Evolutionary conservation across 1,140 invertebrate genomes (phyloP), one percentile per base, ranked within the genome.

Genomic region (Agrilus planipennis): DNA sequence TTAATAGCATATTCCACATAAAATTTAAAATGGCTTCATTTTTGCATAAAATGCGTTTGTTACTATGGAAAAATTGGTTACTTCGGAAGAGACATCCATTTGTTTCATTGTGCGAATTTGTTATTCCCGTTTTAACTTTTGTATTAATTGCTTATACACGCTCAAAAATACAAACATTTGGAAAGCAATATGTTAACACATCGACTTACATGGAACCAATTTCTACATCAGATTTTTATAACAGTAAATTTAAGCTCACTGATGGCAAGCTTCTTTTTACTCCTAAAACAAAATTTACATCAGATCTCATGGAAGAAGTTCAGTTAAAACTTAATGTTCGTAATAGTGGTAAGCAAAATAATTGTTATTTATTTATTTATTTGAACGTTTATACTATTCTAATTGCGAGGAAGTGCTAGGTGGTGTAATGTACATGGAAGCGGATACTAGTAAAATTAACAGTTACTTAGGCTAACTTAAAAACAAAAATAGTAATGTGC

Each of bases 41-140:
- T 4, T 38, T 5, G 6, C 19, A 6, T 3, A 15, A 25, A 15
- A n/a, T 38, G 4, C 11, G 18, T 17, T 21, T 38, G 10, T 47
- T 65, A 10, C 21, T 66, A 19, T 67, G 64, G 64, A 68, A 68
- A 44, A 66, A 65, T 44, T 47, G 53, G 7, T 29, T 61, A 12
- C 58, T 68, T 5, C 42, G 65, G 22, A 55, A 50, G 42, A 42
- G 60, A 14, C 65, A 68, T 45, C 65, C 55, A 53, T 32, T 67
- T 21, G 47, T 67, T 21, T 63, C 63, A 18, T 19, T 61, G 17
- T 58, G 58, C 7, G 65, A 67, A 49, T 47, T 64, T 22, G 14
- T 61, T 3, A 51, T 67, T 1, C 63, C 60, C 3, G 52, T 63
- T 2, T 20, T 61, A 19, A 44, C 62, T 37, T 63, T 62, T 25